phyloP scores from a whole-genome alignment of 2,797 vertebrate species.

The Spinus pinus region DNA sequence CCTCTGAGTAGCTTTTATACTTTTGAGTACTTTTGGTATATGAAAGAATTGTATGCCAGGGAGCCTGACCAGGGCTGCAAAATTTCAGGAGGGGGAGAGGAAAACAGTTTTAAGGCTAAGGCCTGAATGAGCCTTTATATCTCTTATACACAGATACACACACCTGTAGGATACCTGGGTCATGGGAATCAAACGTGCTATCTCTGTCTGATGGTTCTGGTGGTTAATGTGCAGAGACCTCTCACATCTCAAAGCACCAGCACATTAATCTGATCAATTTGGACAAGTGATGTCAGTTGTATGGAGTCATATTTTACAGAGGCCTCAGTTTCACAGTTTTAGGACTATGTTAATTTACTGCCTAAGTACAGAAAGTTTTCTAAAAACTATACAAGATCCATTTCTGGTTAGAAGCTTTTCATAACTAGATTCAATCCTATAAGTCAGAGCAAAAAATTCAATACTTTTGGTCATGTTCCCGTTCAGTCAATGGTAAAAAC shows the following conservation, averaged over 20 bases:
- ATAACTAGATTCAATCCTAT: not conserved
- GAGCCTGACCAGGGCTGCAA: not conserved
- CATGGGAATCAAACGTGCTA: conserved; percentile 8
- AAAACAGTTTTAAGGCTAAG: not conserved
- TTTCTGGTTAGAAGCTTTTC: not conserved
- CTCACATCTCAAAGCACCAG: conserved; percentile 26
- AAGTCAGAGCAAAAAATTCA: not conserved
- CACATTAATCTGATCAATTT: conserved; percentile 38
- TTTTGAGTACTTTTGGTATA: not conserved
- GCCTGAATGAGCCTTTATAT: not conserved
- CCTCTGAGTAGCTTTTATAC: not conserved
- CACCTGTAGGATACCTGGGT: not conserved
- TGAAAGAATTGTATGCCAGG: not conserved
- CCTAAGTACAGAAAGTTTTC: not conserved
- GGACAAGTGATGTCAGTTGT: not conserved
- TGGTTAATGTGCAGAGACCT: conserved; percentile 5
- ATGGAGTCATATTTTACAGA: not conserved
- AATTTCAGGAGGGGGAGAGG: not conserved
- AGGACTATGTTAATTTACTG: conserved; percentile 8
- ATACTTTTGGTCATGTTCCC: not conserved
- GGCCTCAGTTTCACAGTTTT: not conserved
- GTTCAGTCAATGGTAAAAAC: not conserved
- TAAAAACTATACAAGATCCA: not conserved
- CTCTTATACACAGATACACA: not conserved
- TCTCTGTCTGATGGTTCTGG: not conserved